phyloP scores from a whole-genome alignment of 2,888 invertebrate species.

The Cosmopolites sordidus region DNA sequence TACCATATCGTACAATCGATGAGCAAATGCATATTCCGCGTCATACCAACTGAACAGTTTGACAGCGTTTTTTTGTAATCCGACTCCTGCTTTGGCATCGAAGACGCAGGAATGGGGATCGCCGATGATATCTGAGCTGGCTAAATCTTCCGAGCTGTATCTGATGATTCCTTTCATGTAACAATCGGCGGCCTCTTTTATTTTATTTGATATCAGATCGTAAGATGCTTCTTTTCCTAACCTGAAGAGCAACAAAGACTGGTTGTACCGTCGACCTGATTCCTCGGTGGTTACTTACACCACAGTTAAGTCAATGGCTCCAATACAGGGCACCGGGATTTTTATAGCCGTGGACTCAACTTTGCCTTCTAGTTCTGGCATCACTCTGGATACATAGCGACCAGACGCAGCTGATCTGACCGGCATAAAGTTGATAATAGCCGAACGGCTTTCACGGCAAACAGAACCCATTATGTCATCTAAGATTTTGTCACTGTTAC shows the following conservation, averaged over 20 bases:
- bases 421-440: slow-evolving; percentile 25
- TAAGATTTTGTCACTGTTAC: slow-evolving; percentile 25
- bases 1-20: slow-evolving; percentile 48
- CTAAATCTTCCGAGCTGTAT: slow-evolving; percentile 24
- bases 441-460: slow-evolving; percentile 24
- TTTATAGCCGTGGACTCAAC: slow-evolving; percentile 26
- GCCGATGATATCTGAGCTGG: slow-evolving; percentile 30
- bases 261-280: too few relatives aligned
- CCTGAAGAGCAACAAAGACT: slow-evolving; percentile 11
- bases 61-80: slow-evolving; percentile 22
- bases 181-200: slow-evolving; percentile 30
- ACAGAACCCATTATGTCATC: slow-evolving; percentile 17
- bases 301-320: slow-evolving; percentile 28
- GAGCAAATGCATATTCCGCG: slow-evolving; percentile 29
- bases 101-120: slow-evolving; percentile 29
- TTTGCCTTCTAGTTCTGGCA: slow-evolving; percentile 30
- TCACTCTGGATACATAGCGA: slow-evolving; percentile 24
- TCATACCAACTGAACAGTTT: slow-evolving; percentile 33
- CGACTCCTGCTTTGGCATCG: slow-evolving; percentile 27
- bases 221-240: slow-evolving; percentile 26
- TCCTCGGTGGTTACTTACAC: too few relatives aligned
- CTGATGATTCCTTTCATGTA: slow-evolving; percentile 29
- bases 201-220: slow-evolving; percentile 21
- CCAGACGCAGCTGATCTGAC: slow-evolving; percentile 15
- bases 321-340: slow-evolving; percentile 28